Percentiles rank a stretch among this genome's conserved stretches.
Conservation (phyloP, 1,140 invertebrate genomes). For the Pantala flavescens region DNA sequence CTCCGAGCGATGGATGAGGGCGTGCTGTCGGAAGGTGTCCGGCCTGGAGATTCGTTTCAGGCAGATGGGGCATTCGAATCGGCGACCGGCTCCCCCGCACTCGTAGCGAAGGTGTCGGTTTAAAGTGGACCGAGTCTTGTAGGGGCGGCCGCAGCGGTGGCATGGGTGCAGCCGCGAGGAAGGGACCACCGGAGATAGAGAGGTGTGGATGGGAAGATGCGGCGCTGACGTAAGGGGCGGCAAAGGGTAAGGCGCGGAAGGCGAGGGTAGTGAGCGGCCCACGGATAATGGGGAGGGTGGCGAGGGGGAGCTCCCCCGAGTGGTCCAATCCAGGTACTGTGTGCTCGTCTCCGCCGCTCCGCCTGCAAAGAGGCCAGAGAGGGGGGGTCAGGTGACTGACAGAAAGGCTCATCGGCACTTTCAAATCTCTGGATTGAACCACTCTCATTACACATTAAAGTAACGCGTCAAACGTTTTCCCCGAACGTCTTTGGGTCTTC, state of each 20-base stretch:
- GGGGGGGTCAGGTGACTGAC: background rate
- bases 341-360: conserved; percentile 8
- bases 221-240: background rate
- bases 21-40: conserved; percentile 12
- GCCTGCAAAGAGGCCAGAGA: conserved; percentile 16
- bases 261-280: background rate
- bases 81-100: conserved; percentile 32
- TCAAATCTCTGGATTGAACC: background rate
- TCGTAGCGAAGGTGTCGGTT: conserved; percentile 34
- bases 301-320: background rate
- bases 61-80: conserved; percentile 32
- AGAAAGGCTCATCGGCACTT: background rate
- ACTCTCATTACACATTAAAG: background rate
- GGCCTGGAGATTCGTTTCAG: conserved; percentile 13
- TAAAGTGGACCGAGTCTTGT: conserved; percentile 37
- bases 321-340: background rate
- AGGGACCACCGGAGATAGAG: background rate
- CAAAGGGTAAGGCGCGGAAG: background rate
- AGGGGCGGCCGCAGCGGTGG: conserved; percentile 37
- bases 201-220: background rate
- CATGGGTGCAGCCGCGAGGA: conserved; percentile 30
- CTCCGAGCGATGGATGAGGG: background rate
- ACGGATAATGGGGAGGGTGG: background rate
- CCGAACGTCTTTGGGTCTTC: no score
- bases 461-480: no score